Evolutionary conservation across 2,113 vertebrate genomes (phyloP), one percentile per base, ranked within the genome.

Genomic region (Xerus inauris): DNA sequence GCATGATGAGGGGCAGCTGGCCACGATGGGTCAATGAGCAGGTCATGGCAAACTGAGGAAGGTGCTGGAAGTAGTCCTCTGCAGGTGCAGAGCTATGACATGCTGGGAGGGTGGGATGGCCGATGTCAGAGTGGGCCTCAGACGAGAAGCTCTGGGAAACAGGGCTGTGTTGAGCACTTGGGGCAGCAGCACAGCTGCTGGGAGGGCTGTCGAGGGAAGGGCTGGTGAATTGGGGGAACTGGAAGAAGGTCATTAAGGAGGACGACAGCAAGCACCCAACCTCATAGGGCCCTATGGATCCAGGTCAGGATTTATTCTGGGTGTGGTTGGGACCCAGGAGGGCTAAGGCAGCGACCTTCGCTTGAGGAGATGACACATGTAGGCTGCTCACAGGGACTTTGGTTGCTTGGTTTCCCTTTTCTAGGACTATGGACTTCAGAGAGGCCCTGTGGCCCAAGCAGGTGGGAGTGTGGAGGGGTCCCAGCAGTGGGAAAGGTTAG

Each of bases 171-270:
- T 16, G 51, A 10, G 22, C 24, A 1, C 45, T 0, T 0, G 6
- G 14, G 59, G 19, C 16, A 1, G 0, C 0, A 1, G 47, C 49
- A 45, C 45, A 10, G 0, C 20, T 1, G 6, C 3, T 8, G 22
- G 17, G 42, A 47, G 28, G 13, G 13, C 5, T 0, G 71, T 11
- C 79, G 8, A 10, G 8, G 42, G 7, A 32, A 12, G 77, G 47
- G 38, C 59, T 38, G 24, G 49, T 5, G 9, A 10, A 24, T 49
- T 1, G 14, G 35, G 6, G 62, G 57, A 13, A 0, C 59, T 9
- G 28, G 76, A 38, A n/a, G 84, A 69, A 0, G 4, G 35, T 7
- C 32, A 14, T 3, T 8, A 30, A 49, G 38, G n/a, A 54, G 45
- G 6, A 24, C 12, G 49, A 24, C 32, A 40, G 64, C 2, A 1